These are phyloP conservation scores for Cydia fagiglandana DNA, from an alignment of 1,140 invertebrate genomes.

Conservation along the genomic window DNA sequence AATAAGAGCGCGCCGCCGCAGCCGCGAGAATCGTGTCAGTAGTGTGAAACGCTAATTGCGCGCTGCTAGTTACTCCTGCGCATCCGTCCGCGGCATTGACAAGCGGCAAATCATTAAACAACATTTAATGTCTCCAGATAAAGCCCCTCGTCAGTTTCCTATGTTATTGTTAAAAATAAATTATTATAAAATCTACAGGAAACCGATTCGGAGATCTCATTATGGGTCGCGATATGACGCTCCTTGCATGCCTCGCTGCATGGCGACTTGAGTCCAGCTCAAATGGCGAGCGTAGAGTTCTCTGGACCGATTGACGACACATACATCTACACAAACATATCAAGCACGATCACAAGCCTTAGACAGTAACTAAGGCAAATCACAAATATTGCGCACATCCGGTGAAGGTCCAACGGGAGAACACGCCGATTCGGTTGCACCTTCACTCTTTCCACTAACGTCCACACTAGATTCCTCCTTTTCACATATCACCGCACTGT, in stretches of 20 bases:
- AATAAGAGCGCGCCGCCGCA: constrained; percentile 58
- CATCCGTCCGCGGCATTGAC: constrained; percentile 36
- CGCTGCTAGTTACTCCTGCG: constrained; percentile 46
- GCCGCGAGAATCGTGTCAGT: constrained; percentile 75
- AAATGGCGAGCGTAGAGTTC: constrained; percentile 69
- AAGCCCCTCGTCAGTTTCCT: constrained; percentile 70
- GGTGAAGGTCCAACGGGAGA: constrained; percentile 52
- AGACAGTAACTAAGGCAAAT: constrained; percentile 77
- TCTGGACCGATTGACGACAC: constrained; percentile 58
- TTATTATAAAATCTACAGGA: constrained; percentile 78
- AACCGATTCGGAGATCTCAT: constrained; percentile 77
- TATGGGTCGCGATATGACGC: constrained; percentile 64
- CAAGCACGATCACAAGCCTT: constrained; percentile 60
- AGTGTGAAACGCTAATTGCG: constrained; percentile 76
- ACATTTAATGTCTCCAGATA: constrained; percentile 56
- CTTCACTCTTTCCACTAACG: constrained; percentile 58
- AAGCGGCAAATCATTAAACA: constrained; percentile 60
- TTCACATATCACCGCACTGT: constrained; percentile 69
- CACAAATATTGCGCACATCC: constrained; percentile 71
- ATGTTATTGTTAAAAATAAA: constrained; percentile 77
- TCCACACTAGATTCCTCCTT: constrained; percentile 58
- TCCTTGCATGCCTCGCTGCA: constrained; percentile 68
- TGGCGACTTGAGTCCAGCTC: constrained; percentile 75
- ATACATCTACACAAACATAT: constrained; percentile 54
- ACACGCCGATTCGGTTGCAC: constrained; percentile 59